Evolutionary conservation across 2,797 vertebrate genomes (phyloP), one percentile per base, ranked within the genome.

Genomic region (Dicrostonyx torquatus): DNA sequence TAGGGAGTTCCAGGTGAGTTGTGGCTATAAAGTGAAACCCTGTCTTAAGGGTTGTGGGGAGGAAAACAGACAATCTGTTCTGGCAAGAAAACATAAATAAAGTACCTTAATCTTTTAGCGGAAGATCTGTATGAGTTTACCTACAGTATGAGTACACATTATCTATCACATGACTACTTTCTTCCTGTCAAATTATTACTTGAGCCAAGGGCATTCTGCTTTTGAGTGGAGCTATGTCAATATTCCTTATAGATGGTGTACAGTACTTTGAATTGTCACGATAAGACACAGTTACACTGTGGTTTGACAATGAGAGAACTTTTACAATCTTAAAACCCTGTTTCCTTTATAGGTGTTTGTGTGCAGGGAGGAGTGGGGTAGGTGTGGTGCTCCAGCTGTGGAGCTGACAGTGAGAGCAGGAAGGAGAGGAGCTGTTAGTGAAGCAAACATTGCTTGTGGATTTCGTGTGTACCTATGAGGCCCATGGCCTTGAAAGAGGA

Each of bases 401-500:
- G 62, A 91, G 64, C 68, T 24, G 60, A 91, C 80, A 79, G 85
- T 26, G 64, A 80, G 91, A 93, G 85, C 79, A 91, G 92, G 95
- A 97, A 94, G 78, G 76, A 88, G 45, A 83, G 58, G 50, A 94
- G 43, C 55, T 93, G 53, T 89, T 55, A 93, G 83, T 45, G 40
- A 75, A 79, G 50, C 37, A 95, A 86, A 95, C 37, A 9, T 14
- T 73, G 64, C 11, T 11, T 87, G 15, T 82, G 75, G 85, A 55
- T 62, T 80, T 60, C 50, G 48, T 80, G 20, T 93, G 55, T 77
- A 64, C 48, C 60, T 89, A 58, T 50, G 18, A 87, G 45, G 40
- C 17, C 90, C 55, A 82, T 72, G 86, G 93, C 82, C 97, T 78
- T 89, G 66, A 93, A 94, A 45, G 29, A 96, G 89, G 93, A 96